Percentiles rank a stretch among this genome's conserved stretches.
These are phyloP conservation scores for Amorpha juglandis DNA, from an alignment of 2,888 invertebrate genomes.

Conservation along the genomic window DNA sequence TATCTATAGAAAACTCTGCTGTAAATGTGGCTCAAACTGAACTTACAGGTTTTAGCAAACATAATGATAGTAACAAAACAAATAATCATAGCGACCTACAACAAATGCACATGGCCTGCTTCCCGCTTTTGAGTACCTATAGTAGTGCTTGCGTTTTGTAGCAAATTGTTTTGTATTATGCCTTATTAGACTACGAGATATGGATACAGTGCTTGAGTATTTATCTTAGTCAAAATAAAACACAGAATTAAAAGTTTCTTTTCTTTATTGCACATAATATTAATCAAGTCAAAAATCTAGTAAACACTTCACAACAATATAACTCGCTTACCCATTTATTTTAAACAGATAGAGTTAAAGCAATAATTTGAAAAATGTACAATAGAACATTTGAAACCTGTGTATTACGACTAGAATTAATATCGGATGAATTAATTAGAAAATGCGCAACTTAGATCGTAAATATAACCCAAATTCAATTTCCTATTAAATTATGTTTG, in stretches of 20 bases:
- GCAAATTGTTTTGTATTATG: conserved; percentile 41
- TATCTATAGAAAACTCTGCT: no score
- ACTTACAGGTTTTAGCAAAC: no score
- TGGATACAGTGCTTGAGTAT: conserved; percentile 33
- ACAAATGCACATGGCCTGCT: neutral
- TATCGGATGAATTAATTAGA: neutral
- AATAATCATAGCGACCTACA: no score
- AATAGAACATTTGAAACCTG: neutral
- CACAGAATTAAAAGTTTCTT: conserved; percentile 12
- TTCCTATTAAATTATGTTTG: neutral
- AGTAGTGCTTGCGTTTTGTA: conserved; percentile 42
- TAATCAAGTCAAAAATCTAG: neutral
- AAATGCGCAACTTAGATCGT: neutral
- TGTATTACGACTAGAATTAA: conserved; percentile 13
- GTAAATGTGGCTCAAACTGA: no score
- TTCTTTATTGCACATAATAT: neutral
- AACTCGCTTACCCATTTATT: neutral
- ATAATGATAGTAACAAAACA: no score
- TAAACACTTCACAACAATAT: neutral
- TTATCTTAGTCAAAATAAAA: conserved; percentile 37
- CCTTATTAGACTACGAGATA: conserved; percentile 51
- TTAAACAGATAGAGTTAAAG: neutral
- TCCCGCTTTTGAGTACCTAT: neutral
- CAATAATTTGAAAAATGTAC: neutral
- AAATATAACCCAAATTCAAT: neutral